A percentile compares a stretch with the other conserved stretches of the same genome.
phyloP scores from a whole-genome alignment of 2,888 invertebrate genomes.

The Leptinotarsa peninsularis region DNA sequence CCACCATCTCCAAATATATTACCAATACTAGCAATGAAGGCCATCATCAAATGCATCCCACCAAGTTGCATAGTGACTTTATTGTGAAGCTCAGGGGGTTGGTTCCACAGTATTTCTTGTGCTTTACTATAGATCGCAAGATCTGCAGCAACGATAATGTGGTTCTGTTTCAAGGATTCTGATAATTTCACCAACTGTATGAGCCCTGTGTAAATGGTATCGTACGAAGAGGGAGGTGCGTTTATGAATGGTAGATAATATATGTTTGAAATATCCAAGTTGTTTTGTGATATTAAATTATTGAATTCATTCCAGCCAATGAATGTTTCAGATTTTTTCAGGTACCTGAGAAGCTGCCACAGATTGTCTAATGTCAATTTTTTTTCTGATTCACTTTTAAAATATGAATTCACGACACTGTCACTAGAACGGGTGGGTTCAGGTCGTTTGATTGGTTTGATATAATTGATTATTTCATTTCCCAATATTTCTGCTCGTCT shows the following conservation, averaged over 20 bases:
- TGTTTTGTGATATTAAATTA: conserved; percentile 8
- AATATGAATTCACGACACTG: conserved; percentile 5
- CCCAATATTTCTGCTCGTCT: conserved; percentile 17
- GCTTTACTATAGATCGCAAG: conserved; percentile 10
- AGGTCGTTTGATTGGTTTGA: conserved; percentile 14
- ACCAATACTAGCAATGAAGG: conserved; percentile 6
- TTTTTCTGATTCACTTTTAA: conserved; percentile 8
- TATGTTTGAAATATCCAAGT: conserved; percentile 10
- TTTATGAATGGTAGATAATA: conserved; percentile 8
- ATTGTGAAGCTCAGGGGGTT: conserved; percentile 4
- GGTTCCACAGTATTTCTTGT: conserved; percentile 6
- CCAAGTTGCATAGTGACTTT: conserved; percentile 6
- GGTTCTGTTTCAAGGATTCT: conserved; percentile 10
- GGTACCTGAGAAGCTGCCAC: conserved; percentile 10
- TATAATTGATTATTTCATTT: conserved; percentile 21
- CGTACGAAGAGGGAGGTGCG: conserved; percentile 6
- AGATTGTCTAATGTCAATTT: conserved; percentile 6
- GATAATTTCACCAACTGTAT: conserved; percentile 8
- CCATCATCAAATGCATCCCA: conserved; percentile 7
- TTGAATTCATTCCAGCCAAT: conserved; percentile 10
- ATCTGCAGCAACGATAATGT: conserved; percentile 8
- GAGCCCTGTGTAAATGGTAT: conserved; percentile 10
- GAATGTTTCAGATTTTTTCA: conserved; percentile 8
- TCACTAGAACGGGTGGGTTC: conserved; percentile 8
- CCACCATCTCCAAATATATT: conserved; percentile 6